Percentiles rank a stretch among this genome's conserved stretches.
These are phyloP conservation scores for Baryphthengus martii DNA, from an alignment of 2,113 vertebrate species.

Conservation along the genomic window DNA sequence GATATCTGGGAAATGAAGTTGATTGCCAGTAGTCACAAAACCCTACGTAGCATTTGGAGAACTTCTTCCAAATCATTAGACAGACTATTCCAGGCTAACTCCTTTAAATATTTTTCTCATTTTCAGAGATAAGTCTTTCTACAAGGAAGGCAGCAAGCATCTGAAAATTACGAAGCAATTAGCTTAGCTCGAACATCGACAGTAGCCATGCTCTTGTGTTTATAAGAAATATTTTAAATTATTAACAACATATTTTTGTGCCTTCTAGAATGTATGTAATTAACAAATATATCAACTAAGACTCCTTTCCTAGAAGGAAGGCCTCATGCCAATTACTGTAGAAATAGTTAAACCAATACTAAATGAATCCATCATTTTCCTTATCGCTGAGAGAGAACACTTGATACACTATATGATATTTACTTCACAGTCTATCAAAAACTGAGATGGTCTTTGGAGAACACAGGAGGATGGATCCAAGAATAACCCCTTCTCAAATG, in stretches of 20 bases:
- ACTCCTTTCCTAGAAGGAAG: neutral
- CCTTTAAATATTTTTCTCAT: neutral
- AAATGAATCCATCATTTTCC: neutral
- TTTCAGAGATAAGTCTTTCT: neutral
- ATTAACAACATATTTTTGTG: neutral
- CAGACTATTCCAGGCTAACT: neutral
- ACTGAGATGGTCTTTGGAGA: neutral
- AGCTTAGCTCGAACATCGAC: neutral
- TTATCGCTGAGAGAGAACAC: neutral
- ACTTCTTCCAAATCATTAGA: neutral
- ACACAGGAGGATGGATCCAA: neutral
- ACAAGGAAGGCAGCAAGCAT: neutral
- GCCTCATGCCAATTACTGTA: neutral
- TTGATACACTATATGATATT: neutral
- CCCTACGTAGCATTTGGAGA: neutral
- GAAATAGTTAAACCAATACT: neutral
- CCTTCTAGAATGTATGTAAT: neutral
- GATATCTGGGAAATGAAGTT: neutral
- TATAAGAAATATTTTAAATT: neutral
- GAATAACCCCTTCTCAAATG: neutral
- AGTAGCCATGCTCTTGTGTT: neutral
- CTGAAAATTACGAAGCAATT: neutral
- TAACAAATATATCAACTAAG: neutral
- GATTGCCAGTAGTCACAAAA: neutral
- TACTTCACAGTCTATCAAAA: neutral